Evolutionary conservation across 2,888 invertebrate species (phyloP), one percentile per base, ranked within the genome.

Genomic region (Eilema sororculum): DNA sequence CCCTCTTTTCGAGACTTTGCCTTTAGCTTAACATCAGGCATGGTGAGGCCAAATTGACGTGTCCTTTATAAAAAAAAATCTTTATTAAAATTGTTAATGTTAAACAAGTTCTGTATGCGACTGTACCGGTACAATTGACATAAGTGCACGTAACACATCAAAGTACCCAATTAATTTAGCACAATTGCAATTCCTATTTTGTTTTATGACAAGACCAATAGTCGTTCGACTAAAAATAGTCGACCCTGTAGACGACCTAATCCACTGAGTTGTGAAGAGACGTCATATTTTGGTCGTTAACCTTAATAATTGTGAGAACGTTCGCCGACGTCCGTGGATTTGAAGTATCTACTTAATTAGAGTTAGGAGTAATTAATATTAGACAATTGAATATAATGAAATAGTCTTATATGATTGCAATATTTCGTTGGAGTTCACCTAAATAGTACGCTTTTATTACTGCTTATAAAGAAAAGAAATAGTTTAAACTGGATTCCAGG

Each of bases 221-320:
- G 10, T 62, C 41, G 68, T 28, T 41, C 41, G 22, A 59, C 67
- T 71, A 68, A 72, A 82, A 68, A 68, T 61, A 72, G 68, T 56
- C n/a, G 20, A 41, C 65, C 58, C 61, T 83, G 72, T 59, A 74
- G 62, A 62, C 67, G 62, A 69, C 83, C 81, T 77, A 76, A 76
- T 52, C 66, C 68, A 71, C 65, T 76, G 74, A 67, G 71, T 74
- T 75, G 81, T 74, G 72, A 77, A 83, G 77, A 79, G 82, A 84
- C 81, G 75, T 83, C 78, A 83, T 83, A 82, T 83, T 81, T 78
- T 81, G 84, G 84, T 73, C 84, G 78, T 78, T 81, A 83, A 83
- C 84, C 84, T 62, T 74, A 80, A 81, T 84, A 78, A 78, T 79
- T 84, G 83, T 84, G 83, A 73, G 83, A 83, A 83, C 62, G 65